These are phyloP conservation scores for Hofmannophila pseudospretella DNA, from an alignment of 2,888 invertebrate genomes.

Conservation along the genomic window DNA sequence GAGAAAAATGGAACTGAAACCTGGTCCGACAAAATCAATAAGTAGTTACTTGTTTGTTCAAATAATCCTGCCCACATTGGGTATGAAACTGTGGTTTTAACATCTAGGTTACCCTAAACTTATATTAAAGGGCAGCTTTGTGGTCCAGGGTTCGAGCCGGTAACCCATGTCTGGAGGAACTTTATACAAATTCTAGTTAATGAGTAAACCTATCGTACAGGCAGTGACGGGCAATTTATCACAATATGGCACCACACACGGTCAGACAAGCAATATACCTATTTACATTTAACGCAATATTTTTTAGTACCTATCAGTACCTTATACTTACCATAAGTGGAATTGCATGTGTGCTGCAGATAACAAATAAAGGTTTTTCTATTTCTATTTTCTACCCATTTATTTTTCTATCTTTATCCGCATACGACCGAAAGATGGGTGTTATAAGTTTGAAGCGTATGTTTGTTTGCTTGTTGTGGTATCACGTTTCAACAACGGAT, in stretches of 20 bases:
- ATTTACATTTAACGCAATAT: too few species aligned
- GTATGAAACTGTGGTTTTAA: conserved; percentile 37
- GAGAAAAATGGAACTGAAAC: too few species aligned
- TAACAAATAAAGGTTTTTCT: too few species aligned
- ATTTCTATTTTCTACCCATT: too few species aligned
- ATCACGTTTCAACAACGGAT: too few species aligned
- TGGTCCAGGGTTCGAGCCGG: conserved; percentile 23
- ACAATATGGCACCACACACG: conserved; percentile 36
- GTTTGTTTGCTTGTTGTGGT: too few species aligned
- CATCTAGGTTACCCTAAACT: conserved; percentile 48
- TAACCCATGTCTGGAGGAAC: conserved; percentile 43
- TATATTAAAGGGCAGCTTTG: conserved; percentile 42
- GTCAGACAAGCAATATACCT: conserved; percentile 23
- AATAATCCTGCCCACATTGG: conserved; percentile 34
- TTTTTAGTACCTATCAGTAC: too few species aligned
- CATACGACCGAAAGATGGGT: too few species aligned
- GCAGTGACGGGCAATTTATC: conserved; percentile 47
- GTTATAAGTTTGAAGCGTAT: too few species aligned
- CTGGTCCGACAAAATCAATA: neutral
- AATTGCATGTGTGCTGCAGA: too few species aligned
- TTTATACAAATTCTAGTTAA: conserved; percentile 59
- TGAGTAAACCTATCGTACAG: conserved; percentile 38
- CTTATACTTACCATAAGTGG: too few species aligned
- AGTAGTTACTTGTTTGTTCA: conserved; percentile 4
- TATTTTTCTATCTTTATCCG: too few species aligned